Conservation (phyloP, 2,888 invertebrate genomes). For the Rhabditophanes sp. region DNA sequence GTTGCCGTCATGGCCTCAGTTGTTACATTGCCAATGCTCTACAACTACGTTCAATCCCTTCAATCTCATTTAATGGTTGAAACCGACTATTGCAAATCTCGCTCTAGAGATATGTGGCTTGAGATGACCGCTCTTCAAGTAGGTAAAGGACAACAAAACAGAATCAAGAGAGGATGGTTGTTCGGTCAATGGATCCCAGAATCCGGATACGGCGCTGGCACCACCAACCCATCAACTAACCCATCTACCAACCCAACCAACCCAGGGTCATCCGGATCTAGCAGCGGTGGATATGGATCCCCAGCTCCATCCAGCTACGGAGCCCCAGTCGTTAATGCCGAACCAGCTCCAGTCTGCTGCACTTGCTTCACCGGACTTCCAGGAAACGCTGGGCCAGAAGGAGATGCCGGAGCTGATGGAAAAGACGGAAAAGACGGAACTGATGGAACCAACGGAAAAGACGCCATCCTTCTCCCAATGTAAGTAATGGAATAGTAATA, state of each 20-base stretch:
- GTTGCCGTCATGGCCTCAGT: slow-evolving; percentile 39
- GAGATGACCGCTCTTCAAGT: slow-evolving; percentile 42
- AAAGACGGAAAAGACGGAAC: slow-evolving; percentile 18
- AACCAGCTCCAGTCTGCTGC: slow-evolving; percentile 18
- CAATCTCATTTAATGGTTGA: slow-evolving; percentile 41
- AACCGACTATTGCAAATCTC: slow-evolving; percentile 41
- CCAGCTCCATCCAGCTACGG: slow-evolving; percentile 5
- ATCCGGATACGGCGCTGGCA: slow-evolving; percentile 19
- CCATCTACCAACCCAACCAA: too few relatives aligned
- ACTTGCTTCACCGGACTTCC: slow-evolving; percentile 21
- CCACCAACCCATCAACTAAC: slow-evolving; percentile 3
- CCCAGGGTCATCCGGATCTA: slow-evolving; percentile 10
- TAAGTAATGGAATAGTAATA: too few relatives aligned
- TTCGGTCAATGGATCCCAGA: slow-evolving; percentile 34
- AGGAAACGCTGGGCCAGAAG: slow-evolving; percentile 25
- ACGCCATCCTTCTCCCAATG: slow-evolving; percentile 6
- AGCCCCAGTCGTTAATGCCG: slow-evolving; percentile 12
- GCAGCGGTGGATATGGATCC: slow-evolving; percentile 15
- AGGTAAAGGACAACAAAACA: slow-evolving; percentile 19
- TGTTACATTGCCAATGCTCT: slow-evolving; percentile 42
- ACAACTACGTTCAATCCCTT: slow-evolving; percentile 42
- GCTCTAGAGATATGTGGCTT: slow-evolving; percentile 19
- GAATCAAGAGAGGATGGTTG: slow-evolving; percentile 27
- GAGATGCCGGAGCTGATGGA: slow-evolving; percentile 13
- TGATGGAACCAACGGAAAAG: slow-evolving; percentile 14